These are phyloP conservation scores for Nephrocerus scutellatus DNA, from an alignment of 2,888 invertebrate species.

Conservation along the genomic window DNA sequence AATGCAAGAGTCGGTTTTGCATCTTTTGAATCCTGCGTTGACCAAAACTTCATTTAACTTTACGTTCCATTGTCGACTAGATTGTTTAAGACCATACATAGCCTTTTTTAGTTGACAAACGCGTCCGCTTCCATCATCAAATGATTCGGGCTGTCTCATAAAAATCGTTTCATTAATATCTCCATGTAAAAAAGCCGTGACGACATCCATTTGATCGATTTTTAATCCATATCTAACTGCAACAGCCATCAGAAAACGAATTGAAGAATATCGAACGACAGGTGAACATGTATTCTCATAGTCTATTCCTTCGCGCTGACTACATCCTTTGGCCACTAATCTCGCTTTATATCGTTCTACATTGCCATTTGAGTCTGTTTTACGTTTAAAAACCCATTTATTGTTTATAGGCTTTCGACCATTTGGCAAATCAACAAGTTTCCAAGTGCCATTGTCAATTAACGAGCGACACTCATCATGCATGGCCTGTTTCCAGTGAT, in stretches of 20 bases:
- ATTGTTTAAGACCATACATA: conserved; percentile 20
- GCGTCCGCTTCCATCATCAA: conserved; percentile 7
- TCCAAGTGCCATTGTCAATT: conserved; percentile 23
- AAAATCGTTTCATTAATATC: conserved; percentile 13
- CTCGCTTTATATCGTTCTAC: conserved; percentile 21
- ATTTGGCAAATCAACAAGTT: conserved; percentile 14
- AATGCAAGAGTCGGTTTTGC: conserved; percentile 12
- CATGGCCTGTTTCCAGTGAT: conserved; percentile 1
- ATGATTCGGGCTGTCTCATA: conserved; percentile 15
- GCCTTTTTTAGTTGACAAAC: conserved; percentile 15
- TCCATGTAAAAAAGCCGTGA: conserved; percentile 16
- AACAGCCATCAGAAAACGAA: conserved; percentile 16
- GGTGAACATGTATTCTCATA: conserved; percentile 23
- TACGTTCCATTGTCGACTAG: conserved; percentile 14
- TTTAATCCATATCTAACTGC: conserved; percentile 9
- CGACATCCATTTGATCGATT: conserved; percentile 13
- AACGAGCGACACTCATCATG: conserved; percentile 24
- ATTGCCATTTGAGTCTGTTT: conserved; percentile 21
- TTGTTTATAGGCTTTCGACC: conserved; percentile 20
- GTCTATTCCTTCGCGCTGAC: conserved; percentile 23
- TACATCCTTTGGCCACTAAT: conserved; percentile 27
- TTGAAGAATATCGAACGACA: conserved; percentile 19
- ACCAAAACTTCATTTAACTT: conserved; percentile 6
- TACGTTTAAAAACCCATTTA: conserved; percentile 28
- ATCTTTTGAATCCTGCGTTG: conserved; percentile 1